These are phyloP conservation scores for Brenthis hecate DNA, from an alignment of 2,888 invertebrate genomes.

Conservation along the genomic window DNA sequence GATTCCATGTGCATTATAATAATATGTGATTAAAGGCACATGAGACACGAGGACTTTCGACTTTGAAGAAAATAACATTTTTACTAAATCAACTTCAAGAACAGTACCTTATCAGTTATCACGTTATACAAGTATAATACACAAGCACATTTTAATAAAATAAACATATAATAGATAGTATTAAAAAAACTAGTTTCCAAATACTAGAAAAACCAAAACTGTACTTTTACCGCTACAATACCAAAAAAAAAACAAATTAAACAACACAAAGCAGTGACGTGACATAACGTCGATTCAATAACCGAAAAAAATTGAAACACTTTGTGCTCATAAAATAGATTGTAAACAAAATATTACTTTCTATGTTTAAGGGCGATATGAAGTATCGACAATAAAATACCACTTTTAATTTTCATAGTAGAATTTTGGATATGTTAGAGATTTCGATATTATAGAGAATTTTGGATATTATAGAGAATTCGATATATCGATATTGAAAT, in stretches of 20 bases:
- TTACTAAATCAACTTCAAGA: too few species aligned
- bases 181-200: background rate
- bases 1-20: too few species aligned
- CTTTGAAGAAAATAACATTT: too few species aligned
- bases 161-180: background rate
- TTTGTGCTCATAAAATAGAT: conserved; percentile 8
- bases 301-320: conserved; percentile 1
- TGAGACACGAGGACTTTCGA: too few species aligned
- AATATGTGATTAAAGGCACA: too few species aligned
- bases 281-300: conserved; percentile 12
- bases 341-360: conserved; percentile 13
- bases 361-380: conserved; percentile 1
- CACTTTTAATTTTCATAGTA: background rate
- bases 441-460: too few species aligned
- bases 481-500: too few species aligned
- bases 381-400: background rate
- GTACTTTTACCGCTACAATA: conserved; percentile 8
- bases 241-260: conserved; percentile 3
- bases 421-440: background rate
- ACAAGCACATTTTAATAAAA: too few species aligned
- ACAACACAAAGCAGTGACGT: conserved; percentile 19
- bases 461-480: background rate
- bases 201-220: background rate
- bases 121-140: too few species aligned
- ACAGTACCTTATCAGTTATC: too few species aligned